Evolutionary conservation across 2,888 invertebrate genomes (phyloP).

Genomic region (Iselma pallidipennis): DNA sequence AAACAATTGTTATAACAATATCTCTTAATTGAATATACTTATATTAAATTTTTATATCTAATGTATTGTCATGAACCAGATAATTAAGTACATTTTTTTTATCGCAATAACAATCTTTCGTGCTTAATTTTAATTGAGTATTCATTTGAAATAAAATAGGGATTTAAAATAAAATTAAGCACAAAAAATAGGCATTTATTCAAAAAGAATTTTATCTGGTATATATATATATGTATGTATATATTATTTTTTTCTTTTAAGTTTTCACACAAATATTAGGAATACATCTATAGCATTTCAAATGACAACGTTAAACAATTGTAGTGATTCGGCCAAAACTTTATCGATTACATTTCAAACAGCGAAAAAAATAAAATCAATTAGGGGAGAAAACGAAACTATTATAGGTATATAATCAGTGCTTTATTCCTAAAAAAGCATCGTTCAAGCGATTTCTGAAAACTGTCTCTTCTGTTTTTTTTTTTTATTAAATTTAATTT

Average conservation of each 20-base stretch:
- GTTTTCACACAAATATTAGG: slow-evolving; percentile 50
- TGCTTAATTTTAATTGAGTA: slow-evolving; percentile 34
- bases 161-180: slow-evolving; percentile 23
- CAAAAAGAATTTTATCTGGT: slow-evolving; percentile 39
- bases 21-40: slow-evolving; percentile 49
- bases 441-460: slow-evolving; percentile 21
- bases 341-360: slow-evolving; percentile 22
- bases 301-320: slow-evolving; percentile 51
- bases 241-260: too few relatives aligned
- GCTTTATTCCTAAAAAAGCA: slow-evolving; percentile 31
- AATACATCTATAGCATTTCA: slow-evolving; percentile 53
- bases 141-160: slow-evolving; percentile 16
- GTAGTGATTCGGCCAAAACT: slow-evolving; percentile 44
- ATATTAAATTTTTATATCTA: slow-evolving; percentile 52
- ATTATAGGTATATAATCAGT: slow-evolving; percentile 18
- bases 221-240: too few relatives aligned
- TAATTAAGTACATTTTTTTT: slow-evolving; percentile 31
- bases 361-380: slow-evolving; percentile 7
- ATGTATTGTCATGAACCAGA: slow-evolving; percentile 58
- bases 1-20: slow-evolving; percentile 44
- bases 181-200: slow-evolving; percentile 33
- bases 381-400: slow-evolving; percentile 24
- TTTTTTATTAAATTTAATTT: slow-evolving; percentile 1
- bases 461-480: neutral
- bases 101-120: slow-evolving; percentile 15